phyloP scores from a whole-genome alignment of 2,797 vertebrate species.

The Hipposideros larvatus region DNA sequence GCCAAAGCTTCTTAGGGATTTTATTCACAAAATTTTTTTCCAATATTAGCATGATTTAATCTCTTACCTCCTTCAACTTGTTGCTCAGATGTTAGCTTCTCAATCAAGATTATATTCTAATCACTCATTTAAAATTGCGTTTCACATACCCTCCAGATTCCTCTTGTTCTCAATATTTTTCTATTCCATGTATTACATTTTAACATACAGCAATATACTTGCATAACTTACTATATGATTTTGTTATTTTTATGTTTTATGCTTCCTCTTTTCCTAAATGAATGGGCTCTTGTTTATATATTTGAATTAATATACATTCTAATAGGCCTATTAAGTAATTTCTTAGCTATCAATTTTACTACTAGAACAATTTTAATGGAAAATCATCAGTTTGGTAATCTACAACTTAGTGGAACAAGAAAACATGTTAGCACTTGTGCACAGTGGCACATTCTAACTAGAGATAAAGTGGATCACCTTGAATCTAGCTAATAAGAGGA shows the following conservation, averaged over 20 bases:
- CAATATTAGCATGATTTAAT: neutral
- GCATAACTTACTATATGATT: neutral
- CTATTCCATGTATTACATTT: neutral
- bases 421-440: constrained; percentile 24
- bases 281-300: neutral
- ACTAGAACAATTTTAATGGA: constrained; percentile 11
- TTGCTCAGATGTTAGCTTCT: neutral
- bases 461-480: neutral
- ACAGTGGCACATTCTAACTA: neutral
- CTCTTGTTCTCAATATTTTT: neutral
- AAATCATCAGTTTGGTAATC: constrained; percentile 30
- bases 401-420: neutral
- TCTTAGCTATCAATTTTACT: constrained; percentile 29
- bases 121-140: neutral
- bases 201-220: neutral
- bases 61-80: neutral
- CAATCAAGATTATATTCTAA: neutral
- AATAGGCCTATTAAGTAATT: neutral
- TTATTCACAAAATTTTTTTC: neutral
- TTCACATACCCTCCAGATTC: neutral
- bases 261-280: neutral
- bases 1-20: neutral
- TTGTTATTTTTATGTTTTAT: neutral
- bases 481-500: neutral
- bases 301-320: neutral